Evolutionary conservation across 2,888 invertebrate species (phyloP).

Genomic region (Drosophila suboccidentalis): DNA sequence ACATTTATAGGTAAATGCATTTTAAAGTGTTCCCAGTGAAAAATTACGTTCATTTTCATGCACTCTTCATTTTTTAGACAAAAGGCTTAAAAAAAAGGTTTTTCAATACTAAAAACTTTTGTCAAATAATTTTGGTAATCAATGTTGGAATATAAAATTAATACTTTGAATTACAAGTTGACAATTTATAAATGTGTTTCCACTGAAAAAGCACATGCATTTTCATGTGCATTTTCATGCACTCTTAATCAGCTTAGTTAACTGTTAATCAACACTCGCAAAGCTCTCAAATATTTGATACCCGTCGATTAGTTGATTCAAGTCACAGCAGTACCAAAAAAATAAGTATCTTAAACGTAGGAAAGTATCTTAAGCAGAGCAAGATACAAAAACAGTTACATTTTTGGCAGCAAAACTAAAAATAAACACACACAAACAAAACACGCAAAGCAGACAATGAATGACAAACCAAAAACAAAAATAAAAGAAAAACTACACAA

Average conservation of each 20-base stretch:
- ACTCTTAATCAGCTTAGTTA: background rate
- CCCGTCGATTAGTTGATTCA: slow-evolving; percentile 54
- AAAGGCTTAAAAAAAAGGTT: too few species aligned
- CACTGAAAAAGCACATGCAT: background rate
- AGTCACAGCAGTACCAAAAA: slow-evolving; percentile 10
- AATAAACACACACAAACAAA: slow-evolving; percentile 49
- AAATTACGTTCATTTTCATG: background rate
- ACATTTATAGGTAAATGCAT: background rate
- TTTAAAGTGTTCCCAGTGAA: background rate
- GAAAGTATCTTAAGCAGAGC: slow-evolving; percentile 44
- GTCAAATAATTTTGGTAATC: too few species aligned
- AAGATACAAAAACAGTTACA: slow-evolving; percentile 40
- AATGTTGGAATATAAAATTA: too few species aligned
- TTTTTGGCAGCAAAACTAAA: slow-evolving; percentile 63
- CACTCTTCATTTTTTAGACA: background rate
- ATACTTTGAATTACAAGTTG: too few species aligned
- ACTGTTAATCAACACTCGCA: slow-evolving; percentile 20
- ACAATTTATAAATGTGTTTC: background rate
- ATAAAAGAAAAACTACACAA: slow-evolving; percentile 48
- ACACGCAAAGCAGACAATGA: slow-evolving; percentile 54
- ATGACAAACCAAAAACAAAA: slow-evolving; percentile 66
- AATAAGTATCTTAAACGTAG: slow-evolving; percentile 41
- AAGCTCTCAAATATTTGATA: slow-evolving; percentile 7
- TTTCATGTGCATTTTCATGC: background rate
- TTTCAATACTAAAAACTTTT: too few species aligned